Conservation (phyloP, 1,140 invertebrate species). For the Dufourea novaeangliae region DNA sequence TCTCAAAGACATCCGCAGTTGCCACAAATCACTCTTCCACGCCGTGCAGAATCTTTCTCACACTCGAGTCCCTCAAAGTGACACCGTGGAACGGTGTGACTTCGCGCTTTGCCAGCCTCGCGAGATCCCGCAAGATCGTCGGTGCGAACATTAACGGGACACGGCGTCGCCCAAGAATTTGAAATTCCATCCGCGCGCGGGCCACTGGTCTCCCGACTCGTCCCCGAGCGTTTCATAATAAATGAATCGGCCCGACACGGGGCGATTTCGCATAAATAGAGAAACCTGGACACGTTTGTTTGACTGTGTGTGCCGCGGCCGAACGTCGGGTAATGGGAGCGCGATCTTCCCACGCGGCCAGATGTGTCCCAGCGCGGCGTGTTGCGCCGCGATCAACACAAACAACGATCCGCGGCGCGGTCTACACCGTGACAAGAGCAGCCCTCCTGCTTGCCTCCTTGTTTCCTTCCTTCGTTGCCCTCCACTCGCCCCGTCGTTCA, state of each 20-base stretch:
- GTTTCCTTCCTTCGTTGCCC: not conserved
- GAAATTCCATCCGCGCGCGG: constrained; percentile 29
- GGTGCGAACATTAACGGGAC: constrained; percentile 4
- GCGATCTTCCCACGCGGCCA: constrained; percentile 64
- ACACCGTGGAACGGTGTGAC: not conserved
- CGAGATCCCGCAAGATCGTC: constrained; percentile 2
- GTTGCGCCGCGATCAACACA: constrained; percentile 42
- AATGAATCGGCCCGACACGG: not conserved
- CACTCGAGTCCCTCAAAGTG: too few relatives aligned
- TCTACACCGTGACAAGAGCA: not conserved
- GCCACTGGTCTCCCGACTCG: not conserved
- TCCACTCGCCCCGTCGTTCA: not conserved
- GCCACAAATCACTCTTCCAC: not conserved
- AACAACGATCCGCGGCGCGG: constrained; percentile 39
- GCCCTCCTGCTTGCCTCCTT: constrained; percentile 4
- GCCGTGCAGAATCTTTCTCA: not conserved
- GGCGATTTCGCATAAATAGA: constrained; percentile 55
- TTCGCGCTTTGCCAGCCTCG: too few relatives aligned
- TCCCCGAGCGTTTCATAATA: constrained; percentile 1
- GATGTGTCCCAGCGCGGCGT: constrained; percentile 43
- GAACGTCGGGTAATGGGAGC: constrained; percentile 56
- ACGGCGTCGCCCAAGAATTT: constrained; percentile 20
- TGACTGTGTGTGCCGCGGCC: not conserved
- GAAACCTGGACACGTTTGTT: constrained; percentile 29
- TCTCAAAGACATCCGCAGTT: not conserved